Evolutionary conservation across 2,113 vertebrate genomes (phyloP), one percentile per base, ranked within the genome.

Genomic region (Plestiodon gilberti): DNA sequence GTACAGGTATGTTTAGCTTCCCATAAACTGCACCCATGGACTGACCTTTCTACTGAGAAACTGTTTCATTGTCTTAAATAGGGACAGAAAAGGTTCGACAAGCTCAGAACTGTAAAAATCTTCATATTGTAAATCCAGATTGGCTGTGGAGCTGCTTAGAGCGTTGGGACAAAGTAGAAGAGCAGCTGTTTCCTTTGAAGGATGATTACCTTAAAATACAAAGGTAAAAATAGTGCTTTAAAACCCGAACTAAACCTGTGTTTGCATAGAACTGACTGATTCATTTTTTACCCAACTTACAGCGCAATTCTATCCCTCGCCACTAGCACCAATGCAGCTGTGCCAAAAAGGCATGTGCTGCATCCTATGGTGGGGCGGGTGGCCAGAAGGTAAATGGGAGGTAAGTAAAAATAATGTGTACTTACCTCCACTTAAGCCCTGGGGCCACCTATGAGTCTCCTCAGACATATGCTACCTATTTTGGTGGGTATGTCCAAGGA

Each of bases 131-230:
- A 86, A 99, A 96, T 90, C 99, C 99, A 0, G 98, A 99, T 40
- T 99, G 99, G 99, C 96, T 99, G 81, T 99, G 99, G 99, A 98
- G 98, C 95, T 99, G 98, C 87, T 95, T 99, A 91, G 99, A 99
- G 90, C 97, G 99, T 87, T 99, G 99, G 99, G 99, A 99, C 94
- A 97, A 96, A 85, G 98, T 99, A 74, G 98, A 99, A 82, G 99
- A 99, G 61, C 96, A 97, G 84, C 97, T 99, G 40, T 99, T 99
- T 89, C 98, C 99, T 0, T 96, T 99, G 22, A 97, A 97, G 81
- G 99, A 99, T 6, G 98, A 98, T 78, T 97, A 96, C 69, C 92
- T 95, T 90, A 98, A 96, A 89, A 95, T 94, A 2, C 97, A 97
- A 65, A 96, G 98, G 98, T 99, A 92, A 23, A 33, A 74, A 69